phyloP scores from a whole-genome alignment of 2,113 vertebrate genomes.

The Regulus satrapa region DNA sequence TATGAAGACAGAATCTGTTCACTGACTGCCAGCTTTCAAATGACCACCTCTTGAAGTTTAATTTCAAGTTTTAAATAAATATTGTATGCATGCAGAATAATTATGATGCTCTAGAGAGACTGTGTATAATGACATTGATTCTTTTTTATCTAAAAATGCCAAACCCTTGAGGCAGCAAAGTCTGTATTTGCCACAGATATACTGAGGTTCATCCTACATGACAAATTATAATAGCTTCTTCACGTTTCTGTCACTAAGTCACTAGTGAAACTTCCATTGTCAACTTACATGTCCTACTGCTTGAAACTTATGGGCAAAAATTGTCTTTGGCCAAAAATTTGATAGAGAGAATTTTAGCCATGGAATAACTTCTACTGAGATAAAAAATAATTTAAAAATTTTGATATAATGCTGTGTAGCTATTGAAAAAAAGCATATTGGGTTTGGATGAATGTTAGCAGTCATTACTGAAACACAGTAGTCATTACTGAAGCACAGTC shows the following conservation, averaged over 20 bases:
- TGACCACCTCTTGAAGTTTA: conserved; percentile 93
- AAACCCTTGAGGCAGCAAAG: conserved; percentile 70
- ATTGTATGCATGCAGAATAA: conserved; percentile 94
- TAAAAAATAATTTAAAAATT: not conserved
- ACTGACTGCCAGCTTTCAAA: conserved; percentile 89
- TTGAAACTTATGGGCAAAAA: conserved; percentile 20
- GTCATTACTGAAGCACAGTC: not conserved
- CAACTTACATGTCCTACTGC: conserved; percentile 57
- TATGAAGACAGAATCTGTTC: conserved; percentile 90
- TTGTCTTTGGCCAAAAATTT: not conserved
- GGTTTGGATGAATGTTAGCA: not conserved
- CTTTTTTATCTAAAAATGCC: conserved; percentile 84
- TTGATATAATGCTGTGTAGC: not conserved
- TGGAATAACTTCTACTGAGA: not conserved
- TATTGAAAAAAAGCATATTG: not conserved
- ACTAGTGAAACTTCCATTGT: not conserved
- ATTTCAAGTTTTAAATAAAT: conserved; percentile 94
- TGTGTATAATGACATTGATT: conserved; percentile 80
- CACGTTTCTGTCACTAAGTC: conserved; percentile 20
- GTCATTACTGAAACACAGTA: not conserved
- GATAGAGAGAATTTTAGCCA: not conserved
- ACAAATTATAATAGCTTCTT: conserved; percentile 56
- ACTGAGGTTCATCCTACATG: conserved; percentile 54
- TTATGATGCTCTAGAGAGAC: conserved; percentile 82
- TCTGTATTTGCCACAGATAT: conserved; percentile 67